phyloP scores from a whole-genome alignment of 2,113 vertebrate genomes.

The Alaudala cheleensis region DNA sequence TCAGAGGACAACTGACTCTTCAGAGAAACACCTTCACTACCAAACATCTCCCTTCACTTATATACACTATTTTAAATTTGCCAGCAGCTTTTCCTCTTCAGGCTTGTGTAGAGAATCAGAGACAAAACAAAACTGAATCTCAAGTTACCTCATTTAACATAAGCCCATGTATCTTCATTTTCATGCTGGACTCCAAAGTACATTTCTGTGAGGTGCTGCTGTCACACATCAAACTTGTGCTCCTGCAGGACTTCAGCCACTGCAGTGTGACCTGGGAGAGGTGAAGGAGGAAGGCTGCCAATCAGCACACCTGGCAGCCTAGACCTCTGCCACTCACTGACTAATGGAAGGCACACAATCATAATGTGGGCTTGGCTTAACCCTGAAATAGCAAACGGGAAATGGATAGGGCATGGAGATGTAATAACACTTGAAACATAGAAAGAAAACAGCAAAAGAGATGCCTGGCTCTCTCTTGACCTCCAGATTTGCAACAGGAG shows the following conservation, averaged over 20 bases:
- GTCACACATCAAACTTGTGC: background rate
- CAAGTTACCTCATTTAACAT: background rate
- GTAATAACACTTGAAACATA: background rate
- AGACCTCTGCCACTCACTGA: background rate
- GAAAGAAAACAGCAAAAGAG: background rate
- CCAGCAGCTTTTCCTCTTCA: background rate
- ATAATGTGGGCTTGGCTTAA: background rate
- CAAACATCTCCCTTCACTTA: background rate
- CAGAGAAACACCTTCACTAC: background rate
- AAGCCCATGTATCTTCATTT: background rate
- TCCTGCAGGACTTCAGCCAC: background rate
- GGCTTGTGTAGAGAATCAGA: background rate
- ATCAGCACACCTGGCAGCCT: background rate
- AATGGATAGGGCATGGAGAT: background rate
- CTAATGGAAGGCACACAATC: background rate
- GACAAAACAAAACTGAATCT: background rate
- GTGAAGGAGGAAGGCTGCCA: background rate
- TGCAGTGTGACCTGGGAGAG: background rate
- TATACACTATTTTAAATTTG: background rate
- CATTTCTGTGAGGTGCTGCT: background rate
- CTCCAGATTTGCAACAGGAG: background rate
- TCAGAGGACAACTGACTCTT: background rate
- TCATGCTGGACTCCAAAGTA: background rate
- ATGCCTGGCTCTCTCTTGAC: background rate
- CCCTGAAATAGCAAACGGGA: background rate